A percentile compares a stretch with the other conserved stretches of the same genome.
Evolutionary conservation across 2,888 invertebrate species (phyloP).

Genomic region (Melieria picta): DNA sequence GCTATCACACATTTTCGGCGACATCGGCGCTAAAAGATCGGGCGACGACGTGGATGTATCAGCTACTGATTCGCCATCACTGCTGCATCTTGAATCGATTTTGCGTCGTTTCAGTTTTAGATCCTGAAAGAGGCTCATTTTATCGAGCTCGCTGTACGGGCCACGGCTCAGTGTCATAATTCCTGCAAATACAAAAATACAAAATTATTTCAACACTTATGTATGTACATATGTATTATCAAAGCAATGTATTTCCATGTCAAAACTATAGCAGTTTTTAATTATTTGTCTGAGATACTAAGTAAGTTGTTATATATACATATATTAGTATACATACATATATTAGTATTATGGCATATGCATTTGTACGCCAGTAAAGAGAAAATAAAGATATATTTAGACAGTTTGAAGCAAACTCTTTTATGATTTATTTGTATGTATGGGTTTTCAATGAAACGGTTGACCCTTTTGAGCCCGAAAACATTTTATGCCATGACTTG

Average conservation of each 20-base stretch:
- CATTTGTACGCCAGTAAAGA: background rate
- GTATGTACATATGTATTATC: no score
- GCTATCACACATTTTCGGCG: slow-evolving; percentile 78
- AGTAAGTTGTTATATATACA: background rate
- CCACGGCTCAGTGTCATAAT: slow-evolving; percentile 98
- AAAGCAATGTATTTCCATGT: no score
- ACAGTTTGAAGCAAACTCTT: background rate
- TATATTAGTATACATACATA: background rate
- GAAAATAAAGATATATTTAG: background rate
- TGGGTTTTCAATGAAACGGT: no score
- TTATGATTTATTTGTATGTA: no score
- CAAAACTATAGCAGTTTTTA: background rate
- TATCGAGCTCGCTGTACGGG: slow-evolving; percentile 94
- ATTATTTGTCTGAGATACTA: background rate
- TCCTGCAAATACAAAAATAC: slow-evolving; percentile 69
- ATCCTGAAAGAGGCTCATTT: slow-evolving; percentile 99
- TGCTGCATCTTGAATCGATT: slow-evolving; percentile 96
- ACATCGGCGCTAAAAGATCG: slow-evolving; percentile 84
- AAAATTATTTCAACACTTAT: no score
- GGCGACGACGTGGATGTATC: slow-evolving; percentile 94
- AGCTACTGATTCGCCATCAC: slow-evolving; percentile 95
- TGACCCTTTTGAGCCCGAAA: no score
- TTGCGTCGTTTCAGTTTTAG: slow-evolving; percentile 97
- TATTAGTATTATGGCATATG: background rate
- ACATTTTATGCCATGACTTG: no score